Percentiles rank a stretch among this genome's conserved stretches.
phyloP scores from a whole-genome alignment of 2,888 invertebrate genomes.

The Atethmia centrago region DNA sequence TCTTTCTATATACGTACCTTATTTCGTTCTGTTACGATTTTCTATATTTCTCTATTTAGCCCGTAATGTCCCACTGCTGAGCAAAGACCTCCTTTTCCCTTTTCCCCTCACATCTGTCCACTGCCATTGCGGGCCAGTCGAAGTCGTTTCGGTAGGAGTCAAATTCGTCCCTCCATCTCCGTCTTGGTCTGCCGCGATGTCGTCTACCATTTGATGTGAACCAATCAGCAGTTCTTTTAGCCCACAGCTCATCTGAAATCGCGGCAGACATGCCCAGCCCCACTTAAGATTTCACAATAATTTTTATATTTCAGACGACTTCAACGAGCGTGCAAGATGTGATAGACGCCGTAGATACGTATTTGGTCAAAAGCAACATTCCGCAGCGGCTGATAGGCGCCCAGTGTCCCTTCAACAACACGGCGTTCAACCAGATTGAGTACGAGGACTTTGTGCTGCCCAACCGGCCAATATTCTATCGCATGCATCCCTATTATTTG shows the following conservation, averaged over 20 bases:
- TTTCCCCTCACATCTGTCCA: background rate
- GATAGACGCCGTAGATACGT: conserved; percentile 76
- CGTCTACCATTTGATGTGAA: background rate
- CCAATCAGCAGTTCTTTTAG: background rate
- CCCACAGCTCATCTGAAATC: background rate
- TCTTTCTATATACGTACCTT: background rate
- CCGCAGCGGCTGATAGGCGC: conserved; percentile 83
- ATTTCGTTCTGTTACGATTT: background rate
- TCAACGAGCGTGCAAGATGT: conserved; percentile 79
- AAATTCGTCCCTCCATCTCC: background rate
- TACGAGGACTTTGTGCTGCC: conserved; percentile 92
- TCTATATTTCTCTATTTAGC: background rate
- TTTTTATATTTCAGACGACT: conserved; percentile 71
- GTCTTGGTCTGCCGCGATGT: background rate
- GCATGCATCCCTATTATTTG: conserved; percentile 88
- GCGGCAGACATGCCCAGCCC: background rate
- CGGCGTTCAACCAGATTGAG: conserved; percentile 78
- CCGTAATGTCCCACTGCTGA: background rate
- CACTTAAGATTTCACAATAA: background rate
- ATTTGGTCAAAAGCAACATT: conserved; percentile 80
- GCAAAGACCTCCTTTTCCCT: background rate
- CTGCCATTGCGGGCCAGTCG: too few relatives aligned
- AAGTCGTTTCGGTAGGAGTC: too few relatives aligned
- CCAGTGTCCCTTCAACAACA: conserved; percentile 83
- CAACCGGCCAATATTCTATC: conserved; percentile 86